Conservation (phyloP, 2,113 vertebrate species). For the Rhinopithecus roxellana region DNA sequence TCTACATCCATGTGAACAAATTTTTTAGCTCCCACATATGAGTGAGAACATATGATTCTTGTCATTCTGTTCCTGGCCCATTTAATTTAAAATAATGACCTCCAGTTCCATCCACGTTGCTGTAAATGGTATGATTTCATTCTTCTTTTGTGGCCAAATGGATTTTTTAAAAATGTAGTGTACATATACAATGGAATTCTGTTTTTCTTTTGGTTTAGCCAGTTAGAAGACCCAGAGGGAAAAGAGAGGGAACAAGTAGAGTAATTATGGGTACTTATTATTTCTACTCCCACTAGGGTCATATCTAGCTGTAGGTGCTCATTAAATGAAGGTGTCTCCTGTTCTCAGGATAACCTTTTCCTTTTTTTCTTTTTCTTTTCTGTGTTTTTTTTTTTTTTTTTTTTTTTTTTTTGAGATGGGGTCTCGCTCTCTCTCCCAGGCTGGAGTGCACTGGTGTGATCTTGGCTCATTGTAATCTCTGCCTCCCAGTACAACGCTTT, state of each 20-base stretch:
- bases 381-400: too few relatives aligned
- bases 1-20: not conserved
- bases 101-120: not conserved
- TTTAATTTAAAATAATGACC: not conserved
- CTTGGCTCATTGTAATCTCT: too few relatives aligned
- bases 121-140: not conserved
- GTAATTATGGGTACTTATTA: not conserved
- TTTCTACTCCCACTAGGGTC: not conserved
- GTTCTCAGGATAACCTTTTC: not conserved
- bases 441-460: too few relatives aligned
- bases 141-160: not conserved
- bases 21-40: not conserved
- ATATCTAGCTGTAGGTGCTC: not conserved
- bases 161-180: fast-evolving
- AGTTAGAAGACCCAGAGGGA: not conserved
- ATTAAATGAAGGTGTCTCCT: not conserved
- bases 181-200: not conserved
- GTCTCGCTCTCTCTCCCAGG: too few relatives aligned
- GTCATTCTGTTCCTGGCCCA: not conserved
- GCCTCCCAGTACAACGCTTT: not conserved
- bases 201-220: not conserved
- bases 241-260: not conserved
- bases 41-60: not conserved
- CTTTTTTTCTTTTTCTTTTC: too few relatives aligned
- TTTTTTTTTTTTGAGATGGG: too few relatives aligned